Conservation (phyloP, 2,888 invertebrate species). For the Trissolcus brochymenae region DNA sequence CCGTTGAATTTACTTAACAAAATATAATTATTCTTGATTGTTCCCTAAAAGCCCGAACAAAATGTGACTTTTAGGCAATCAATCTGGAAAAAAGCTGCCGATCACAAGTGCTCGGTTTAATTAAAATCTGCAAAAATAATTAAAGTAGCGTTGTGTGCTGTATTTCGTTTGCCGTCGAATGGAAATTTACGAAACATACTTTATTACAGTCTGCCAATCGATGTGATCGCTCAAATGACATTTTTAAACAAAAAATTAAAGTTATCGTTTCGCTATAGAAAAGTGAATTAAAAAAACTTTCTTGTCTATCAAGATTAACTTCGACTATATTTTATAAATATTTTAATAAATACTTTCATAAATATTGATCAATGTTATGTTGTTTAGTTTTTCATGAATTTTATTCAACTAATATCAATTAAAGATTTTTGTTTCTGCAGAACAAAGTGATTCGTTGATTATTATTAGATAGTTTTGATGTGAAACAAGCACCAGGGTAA, state of each 20-base stretch:
- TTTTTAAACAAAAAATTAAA: too few species aligned
- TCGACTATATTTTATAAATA: too few species aligned
- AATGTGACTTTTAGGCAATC: neutral
- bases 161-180: constrained; percentile 1
- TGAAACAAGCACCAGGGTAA: constrained; percentile 2
- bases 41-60: neutral
- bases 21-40: constrained; percentile 40
- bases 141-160: neutral
- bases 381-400: too few species aligned
- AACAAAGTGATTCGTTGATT: constrained; percentile 15
- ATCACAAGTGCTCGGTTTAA: constrained; percentile 15
- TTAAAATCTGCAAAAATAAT: constrained; percentile 23
- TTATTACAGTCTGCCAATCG: constrained; percentile 19
- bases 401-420: too few species aligned
- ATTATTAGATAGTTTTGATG: constrained; percentile 21
- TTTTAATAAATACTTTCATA: too few species aligned
- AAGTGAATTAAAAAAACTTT: neutral
- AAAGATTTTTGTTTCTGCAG: too few species aligned
- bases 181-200: constrained; percentile 14
- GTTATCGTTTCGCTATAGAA: too few species aligned
- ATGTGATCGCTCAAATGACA: neutral
- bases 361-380: too few species aligned
- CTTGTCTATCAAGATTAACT: too few species aligned
- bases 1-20: constrained; percentile 14
- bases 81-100: constrained; percentile 5